Evolutionary conservation across 2,888 invertebrate genomes (phyloP), one percentile per base, ranked within the genome.

Genomic region (Lithosia quadra): DNA sequence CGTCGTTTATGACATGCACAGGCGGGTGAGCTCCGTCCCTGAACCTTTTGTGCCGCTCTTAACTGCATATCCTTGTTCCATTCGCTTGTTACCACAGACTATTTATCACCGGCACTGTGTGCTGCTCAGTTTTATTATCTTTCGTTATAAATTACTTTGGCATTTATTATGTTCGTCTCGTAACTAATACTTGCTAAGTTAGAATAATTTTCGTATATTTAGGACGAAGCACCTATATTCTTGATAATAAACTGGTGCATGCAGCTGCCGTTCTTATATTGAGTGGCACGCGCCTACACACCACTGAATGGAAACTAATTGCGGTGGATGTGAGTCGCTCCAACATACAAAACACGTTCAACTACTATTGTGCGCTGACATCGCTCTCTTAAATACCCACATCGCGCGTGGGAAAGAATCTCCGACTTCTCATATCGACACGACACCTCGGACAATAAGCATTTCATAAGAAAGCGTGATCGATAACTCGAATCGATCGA

Each of bases 261-360:
- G 79, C 85, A 85, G 84, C 84, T 85, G 84, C 84, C 74, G 79
- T 81, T 84, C 76, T 83, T 82, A 84, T 85, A 87, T 85, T 84
- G 76, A 86, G 75, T 80, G 87, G 91, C 92, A 92, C 91, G 91
- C 88, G 90, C 89, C 84, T 81, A 15, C 63, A 77, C 63, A 63
- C 79, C 83, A 80, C 84, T 92, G 87, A 92, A 92, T 92, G 91
- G 87, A 80, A 88, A 86, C 86, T 92, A 92, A 93, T 93, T 92
- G 89, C 86, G 80, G 85, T 83, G 85, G 88, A 90, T 86, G 86
- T 86, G 85, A 82, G 84, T 79, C 80, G 84, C 84, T 84, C 84
- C 83, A 83, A 83, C 83, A 81, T 84, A 84, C 81, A 80, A 85
- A 84, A 84, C 84, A 85, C 81, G 84, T 88, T 85, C 81, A 80